Percentiles rank a stretch among this genome's conserved stretches.
phyloP scores from a whole-genome alignment of 1,140 invertebrate genomes.

The Lepidurus apus region DNA sequence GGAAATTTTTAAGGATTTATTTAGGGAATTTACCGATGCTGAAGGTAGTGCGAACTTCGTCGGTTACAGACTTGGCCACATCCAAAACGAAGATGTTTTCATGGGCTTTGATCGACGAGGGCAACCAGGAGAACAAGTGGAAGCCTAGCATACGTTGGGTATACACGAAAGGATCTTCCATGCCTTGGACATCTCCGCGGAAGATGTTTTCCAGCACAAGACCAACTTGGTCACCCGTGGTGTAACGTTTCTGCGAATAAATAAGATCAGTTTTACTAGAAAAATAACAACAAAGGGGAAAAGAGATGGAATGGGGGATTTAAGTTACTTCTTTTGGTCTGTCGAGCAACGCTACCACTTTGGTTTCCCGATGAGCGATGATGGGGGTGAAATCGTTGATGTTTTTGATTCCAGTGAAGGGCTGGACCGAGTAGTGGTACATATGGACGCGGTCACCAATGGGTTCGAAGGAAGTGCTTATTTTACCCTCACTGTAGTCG shows the following conservation, averaged over 20 bases:
- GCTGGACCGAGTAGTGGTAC: constrained; percentile 6
- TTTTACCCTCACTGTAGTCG: constrained; percentile 25
- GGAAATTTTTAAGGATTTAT: background rate
- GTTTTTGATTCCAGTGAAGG: constrained; percentile 31
- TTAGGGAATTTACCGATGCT: constrained; percentile 4
- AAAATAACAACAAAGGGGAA: no score
- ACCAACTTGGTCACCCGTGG: constrained; percentile 23
- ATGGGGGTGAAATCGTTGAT: constrained; percentile 31
- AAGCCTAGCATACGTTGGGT: constrained; percentile 26
- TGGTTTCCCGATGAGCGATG: constrained; percentile 28
- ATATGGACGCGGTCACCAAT: constrained; percentile 27
- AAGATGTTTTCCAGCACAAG: constrained; percentile 11
- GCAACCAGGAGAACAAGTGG: constrained; percentile 17
- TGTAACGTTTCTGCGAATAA: background rate
- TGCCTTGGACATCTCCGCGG: constrained; percentile 29
- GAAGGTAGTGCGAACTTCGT: constrained; percentile 24
- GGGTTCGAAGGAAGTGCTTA: constrained; percentile 25
- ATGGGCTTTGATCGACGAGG: constrained; percentile 22
- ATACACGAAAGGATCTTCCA: constrained; percentile 26
- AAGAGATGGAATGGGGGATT: no score
- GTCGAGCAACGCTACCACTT: constrained; percentile 24
- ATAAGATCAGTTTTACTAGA: background rate
- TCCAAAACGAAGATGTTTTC: constrained; percentile 30
- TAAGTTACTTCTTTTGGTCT: constrained; percentile 26
- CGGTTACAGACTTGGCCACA: constrained; percentile 28